Conservation (phyloP, 2,888 invertebrate genomes). For the Hesperia comma region DNA sequence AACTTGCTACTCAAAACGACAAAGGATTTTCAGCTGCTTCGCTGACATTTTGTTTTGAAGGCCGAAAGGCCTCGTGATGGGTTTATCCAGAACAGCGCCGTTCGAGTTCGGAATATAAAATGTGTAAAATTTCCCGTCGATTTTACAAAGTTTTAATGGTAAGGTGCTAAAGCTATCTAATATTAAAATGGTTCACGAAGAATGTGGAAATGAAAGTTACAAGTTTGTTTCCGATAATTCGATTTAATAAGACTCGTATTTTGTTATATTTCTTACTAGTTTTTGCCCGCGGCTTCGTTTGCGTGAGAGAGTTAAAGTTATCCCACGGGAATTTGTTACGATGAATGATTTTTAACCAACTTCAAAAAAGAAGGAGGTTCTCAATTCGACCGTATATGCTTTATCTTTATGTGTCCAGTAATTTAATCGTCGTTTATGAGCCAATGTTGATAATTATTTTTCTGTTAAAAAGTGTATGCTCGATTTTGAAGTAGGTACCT, state of each 20-base stretch:
- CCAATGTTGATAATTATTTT: no score
- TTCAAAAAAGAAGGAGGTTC: no score
- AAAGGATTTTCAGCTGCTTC: slow-evolving; percentile 40
- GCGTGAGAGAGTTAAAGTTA: no score
- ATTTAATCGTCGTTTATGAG: no score
- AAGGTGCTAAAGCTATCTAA: not conserved
- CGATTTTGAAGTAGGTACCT: no score
- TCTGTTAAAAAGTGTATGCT: no score
- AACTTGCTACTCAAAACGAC: slow-evolving; percentile 42
- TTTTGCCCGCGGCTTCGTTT: no score
- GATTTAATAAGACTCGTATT: not conserved
- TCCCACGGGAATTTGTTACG: no score
- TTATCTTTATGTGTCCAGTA: no score
- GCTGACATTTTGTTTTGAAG: slow-evolving; percentile 27
- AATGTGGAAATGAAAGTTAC: not conserved
- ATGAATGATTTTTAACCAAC: no score
- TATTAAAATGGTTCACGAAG: not conserved
- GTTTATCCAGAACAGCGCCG: slow-evolving; percentile 22
- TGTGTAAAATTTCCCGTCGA: not conserved
- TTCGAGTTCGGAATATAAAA: slow-evolving; percentile 15
- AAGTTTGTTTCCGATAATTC: not conserved
- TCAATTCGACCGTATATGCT: no score
- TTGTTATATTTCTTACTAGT: no score
- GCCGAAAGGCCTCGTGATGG: slow-evolving; percentile 13
- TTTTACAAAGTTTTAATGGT: slow-evolving; percentile 1